These are phyloP conservation scores for Hesperophylax magnus DNA, from an alignment of 1,140 invertebrate genomes.

Conservation along the genomic window DNA sequence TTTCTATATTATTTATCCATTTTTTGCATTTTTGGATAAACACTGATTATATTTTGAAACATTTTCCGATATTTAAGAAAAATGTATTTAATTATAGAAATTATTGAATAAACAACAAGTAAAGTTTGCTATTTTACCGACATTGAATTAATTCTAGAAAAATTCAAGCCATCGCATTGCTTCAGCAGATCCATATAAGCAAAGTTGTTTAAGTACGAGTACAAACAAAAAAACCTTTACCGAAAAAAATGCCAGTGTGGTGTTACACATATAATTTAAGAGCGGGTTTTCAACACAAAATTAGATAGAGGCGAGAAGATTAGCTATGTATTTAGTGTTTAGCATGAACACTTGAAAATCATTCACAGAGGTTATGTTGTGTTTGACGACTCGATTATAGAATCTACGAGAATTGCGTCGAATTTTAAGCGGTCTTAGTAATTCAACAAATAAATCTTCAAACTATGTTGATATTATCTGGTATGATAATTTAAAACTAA, in stretches of 20 bases:
- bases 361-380: not conserved
- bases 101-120: not conserved
- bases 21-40: no score
- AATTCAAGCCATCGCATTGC: not conserved
- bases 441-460: not conserved
- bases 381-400: not conserved
- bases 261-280: slow-evolving; percentile 28
- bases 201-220: slow-evolving; percentile 27
- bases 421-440: not conserved
- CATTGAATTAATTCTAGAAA: not conserved
- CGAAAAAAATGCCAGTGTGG: not conserved
- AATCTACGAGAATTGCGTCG: not conserved
- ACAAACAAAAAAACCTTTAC: slow-evolving; percentile 28
- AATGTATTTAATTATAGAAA: not conserved
- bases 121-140: not conserved
- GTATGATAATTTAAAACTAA: no score
- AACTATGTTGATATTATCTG: not conserved
- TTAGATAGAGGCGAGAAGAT: slow-evolving; percentile 41
- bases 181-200: slow-evolving; percentile 30
- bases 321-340: slow-evolving; percentile 16
- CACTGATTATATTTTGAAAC: no score
- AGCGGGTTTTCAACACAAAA: slow-evolving; percentile 45
- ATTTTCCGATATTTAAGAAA: not conserved
- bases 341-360: slow-evolving; percentile 11
- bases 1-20: no score